Conservation (phyloP, 1,140 invertebrate genomes). For the Heliconius hermathena region DNA sequence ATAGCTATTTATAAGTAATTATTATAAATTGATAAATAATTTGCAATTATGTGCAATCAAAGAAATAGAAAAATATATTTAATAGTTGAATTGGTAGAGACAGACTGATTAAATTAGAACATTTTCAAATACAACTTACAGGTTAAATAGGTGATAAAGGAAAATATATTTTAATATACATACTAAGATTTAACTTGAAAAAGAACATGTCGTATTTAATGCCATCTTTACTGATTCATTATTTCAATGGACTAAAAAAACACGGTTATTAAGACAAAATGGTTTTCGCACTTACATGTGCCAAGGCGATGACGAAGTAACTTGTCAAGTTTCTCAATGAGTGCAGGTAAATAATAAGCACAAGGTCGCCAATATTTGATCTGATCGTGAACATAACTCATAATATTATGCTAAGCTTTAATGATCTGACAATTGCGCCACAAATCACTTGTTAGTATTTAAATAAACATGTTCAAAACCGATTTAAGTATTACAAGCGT, state of each 20-base stretch:
- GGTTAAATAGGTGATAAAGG: too few species aligned
- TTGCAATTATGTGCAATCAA: too few species aligned
- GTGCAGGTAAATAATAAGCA: constrained; percentile 30
- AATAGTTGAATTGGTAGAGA: too few species aligned
- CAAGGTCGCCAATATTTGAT: constrained; percentile 31
- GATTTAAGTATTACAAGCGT: not conserved
- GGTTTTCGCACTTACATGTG: constrained; percentile 26
- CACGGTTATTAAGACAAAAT: constrained; percentile 17
- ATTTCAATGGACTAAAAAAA: not conserved
- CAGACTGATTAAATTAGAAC: too few species aligned
- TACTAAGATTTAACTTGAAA: too few species aligned
- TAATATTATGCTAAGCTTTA: constrained; percentile 34
- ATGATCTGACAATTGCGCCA: constrained; percentile 27
- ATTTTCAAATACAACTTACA: too few species aligned
- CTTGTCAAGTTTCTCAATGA: constrained; percentile 29
- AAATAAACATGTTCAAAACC: constrained; percentile 6
- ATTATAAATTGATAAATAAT: too few species aligned
- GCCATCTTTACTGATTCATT: not conserved
- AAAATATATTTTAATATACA: too few species aligned
- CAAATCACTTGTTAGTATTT: constrained; percentile 19
- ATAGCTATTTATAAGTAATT: too few species aligned
- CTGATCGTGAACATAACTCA: constrained; percentile 24
- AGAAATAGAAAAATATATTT: too few species aligned
- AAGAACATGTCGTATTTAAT: not conserved
- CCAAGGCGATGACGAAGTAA: constrained; percentile 27